phyloP scores from a whole-genome alignment of 2,888 invertebrate genomes.

The Neoscelio sp. region DNA sequence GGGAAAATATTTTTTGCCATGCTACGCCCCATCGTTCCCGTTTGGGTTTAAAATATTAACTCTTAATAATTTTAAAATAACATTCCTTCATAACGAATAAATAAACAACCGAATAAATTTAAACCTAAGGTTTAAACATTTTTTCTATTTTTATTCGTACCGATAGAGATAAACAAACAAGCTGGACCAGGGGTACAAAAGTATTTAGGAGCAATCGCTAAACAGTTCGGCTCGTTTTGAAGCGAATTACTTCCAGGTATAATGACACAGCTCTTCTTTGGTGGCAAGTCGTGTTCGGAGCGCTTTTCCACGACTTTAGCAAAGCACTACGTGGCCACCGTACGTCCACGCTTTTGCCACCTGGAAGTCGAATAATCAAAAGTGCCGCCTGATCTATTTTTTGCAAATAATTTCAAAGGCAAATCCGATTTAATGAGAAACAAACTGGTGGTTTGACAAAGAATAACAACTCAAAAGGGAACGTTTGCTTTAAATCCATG shows the following conservation, averaged over 20 bases:
- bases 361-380: constrained; percentile 22
- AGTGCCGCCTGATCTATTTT: constrained; percentile 55
- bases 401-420: constrained; percentile 52
- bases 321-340: constrained; percentile 14
- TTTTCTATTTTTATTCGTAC: constrained; percentile 18
- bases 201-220: constrained; percentile 38
- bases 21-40: too few species aligned
- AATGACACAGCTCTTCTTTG: constrained; percentile 42
- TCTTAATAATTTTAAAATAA: neutral
- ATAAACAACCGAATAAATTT: constrained; percentile 18
- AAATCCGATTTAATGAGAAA: constrained; percentile 34
- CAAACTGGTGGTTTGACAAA: constrained; percentile 16
- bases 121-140: constrained; percentile 3
- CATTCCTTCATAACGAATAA: neutral
- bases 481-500: neutral
- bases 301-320: constrained; percentile 59
- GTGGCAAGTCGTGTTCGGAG: constrained; percentile 43
- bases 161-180: constrained; percentile 23
- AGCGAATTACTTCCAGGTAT: constrained; percentile 56
- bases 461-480: neutral
- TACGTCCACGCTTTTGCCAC: constrained; percentile 35
- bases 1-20: neutral
- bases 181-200: neutral
- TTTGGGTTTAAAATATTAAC: neutral
- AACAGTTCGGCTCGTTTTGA: constrained; percentile 37